Base-by-base conservation (phyloP, 2,113 vertebrate genomes). In the Callocephalon fimbriatum region DNA sequence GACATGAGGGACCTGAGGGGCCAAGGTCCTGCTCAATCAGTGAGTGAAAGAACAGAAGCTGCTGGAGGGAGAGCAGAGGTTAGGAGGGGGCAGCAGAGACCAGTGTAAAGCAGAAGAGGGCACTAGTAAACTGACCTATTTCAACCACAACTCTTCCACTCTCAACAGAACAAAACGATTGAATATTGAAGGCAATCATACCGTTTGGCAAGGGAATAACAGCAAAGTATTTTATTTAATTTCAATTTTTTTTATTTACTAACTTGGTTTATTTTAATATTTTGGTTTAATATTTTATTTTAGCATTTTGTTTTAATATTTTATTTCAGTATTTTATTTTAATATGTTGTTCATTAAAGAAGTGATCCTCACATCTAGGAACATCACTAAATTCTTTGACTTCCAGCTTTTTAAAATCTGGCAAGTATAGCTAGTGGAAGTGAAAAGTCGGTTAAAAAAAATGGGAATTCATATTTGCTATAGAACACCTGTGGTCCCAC, bases 51-150 rank as follows among this genome's bases (percentile, higher is more conserved):
- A 95, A 86, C 44, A 93, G 51, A 92, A 95, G 77, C 25, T 61
- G 77, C 93, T 97, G 91, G 92, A 96, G 92, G 95, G 94, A 96
- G 93, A 96, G 81, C 68, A 96, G 94, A 96, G 98, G 97, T 98
- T 98, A 98, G 94, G 77, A 87, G 92, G 89, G 98, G 98, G 96
- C 97, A 98, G 98, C 97, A 98, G 96, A 98, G 98, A 98, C 97
- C 97, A 80, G 65, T 94, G 75, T 85, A 86, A 58, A 94, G 97
- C 97, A 97, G 95, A 97, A 97, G 95, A 97, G 97, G 94, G 96
- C 97, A 98, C 94, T 98, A 94, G 97, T 98, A 98, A 98, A 98
- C 98, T 98, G 98, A 98, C 98, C 98, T 98, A 94, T 97, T 93
- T 81, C 92, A 96, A 32, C 84, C 65, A 84, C 62, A 81, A 27